Evolutionary conservation across 2,888 invertebrate genomes (phyloP), one percentile per base, ranked within the genome.

Genomic region (Pristionchus mayeri): DNA sequence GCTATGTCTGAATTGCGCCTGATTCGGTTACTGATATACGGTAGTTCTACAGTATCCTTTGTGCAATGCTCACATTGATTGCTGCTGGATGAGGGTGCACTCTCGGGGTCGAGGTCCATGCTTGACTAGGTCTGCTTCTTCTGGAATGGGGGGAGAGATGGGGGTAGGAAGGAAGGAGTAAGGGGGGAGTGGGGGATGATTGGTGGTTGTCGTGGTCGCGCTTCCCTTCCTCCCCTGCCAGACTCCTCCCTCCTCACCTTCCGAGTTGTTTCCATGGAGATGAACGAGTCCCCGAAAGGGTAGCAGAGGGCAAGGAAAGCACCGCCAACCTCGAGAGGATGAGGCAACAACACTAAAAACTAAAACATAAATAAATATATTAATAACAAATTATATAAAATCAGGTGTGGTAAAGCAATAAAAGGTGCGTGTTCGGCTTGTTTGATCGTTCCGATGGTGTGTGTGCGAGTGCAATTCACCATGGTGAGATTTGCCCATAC

Each of bases 241-340:
- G 37, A 37, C 80, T 57, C 37, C 80, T 30, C 76, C 50, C 76
- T 78, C 76, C n/a, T 78, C 48, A 48, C 50, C 48, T 78, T 48
- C 27, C 48, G 50, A 48, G 40, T 75, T 48, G 76, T 78, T 78
- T 78, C 76, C 50, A 78, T 78, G 76, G 76, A 78, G 50, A 78
- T 50, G 2, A 2, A 13, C 7, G 34, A 18, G 24, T 6, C n/a
- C 54, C 44, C 71, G 40, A 34, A 24, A 71, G 7, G 76, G 24
- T 30, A 21, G 30, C 48, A 78, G 16, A 27, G 21, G 50, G 18
- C 48, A 13, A 24, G 24, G n/a, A 75, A 16, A 57, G 11, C 1
- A 75, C 24, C 48, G 75, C 44, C 40, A 75, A 75, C 75, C 44
- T 34, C 63, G 30, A 9, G 57, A 27, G 30, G n/a, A 27, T n/a